Conservation (phyloP, 2,113 vertebrate species). For the Psittacus erithacus region DNA sequence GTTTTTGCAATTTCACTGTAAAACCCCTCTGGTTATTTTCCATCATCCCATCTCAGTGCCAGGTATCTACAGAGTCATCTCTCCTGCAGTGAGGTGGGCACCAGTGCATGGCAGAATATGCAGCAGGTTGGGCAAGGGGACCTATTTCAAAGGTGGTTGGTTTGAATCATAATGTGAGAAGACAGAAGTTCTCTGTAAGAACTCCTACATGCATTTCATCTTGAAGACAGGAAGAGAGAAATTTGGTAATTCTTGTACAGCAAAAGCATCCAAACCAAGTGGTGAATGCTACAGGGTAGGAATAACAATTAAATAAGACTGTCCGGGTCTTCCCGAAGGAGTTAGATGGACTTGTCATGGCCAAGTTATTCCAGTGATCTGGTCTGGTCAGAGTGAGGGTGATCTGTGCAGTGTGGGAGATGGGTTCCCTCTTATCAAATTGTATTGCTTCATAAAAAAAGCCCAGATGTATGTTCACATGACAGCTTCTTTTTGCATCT, state of each 20-base stretch:
- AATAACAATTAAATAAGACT: not conserved
- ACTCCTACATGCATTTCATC: not conserved
- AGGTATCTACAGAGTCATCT: not conserved
- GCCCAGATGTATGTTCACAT: not conserved
- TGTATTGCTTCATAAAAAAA: not conserved
- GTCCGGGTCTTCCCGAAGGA: not conserved
- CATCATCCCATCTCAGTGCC: not conserved
- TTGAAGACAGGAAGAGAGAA: not conserved
- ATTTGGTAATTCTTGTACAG: not conserved
- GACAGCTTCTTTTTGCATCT: not conserved
- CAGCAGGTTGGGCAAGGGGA: not conserved
- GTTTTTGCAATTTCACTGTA: not conserved
- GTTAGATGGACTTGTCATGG: not conserved
- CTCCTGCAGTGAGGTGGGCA: not conserved
- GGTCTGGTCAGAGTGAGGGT: not conserved
- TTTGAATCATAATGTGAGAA: not conserved
- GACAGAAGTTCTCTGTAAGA: not conserved
- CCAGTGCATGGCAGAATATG: not conserved
- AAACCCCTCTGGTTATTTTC: not conserved
- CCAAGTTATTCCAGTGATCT: not conserved
- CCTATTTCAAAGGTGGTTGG: not conserved
- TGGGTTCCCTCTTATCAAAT: not conserved
- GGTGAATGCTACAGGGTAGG: not conserved
- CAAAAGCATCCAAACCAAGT: not conserved
- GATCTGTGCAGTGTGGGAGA: not conserved